Conservation (phyloP, 1,140 invertebrate genomes). For the Plodia interpunctella region DNA sequence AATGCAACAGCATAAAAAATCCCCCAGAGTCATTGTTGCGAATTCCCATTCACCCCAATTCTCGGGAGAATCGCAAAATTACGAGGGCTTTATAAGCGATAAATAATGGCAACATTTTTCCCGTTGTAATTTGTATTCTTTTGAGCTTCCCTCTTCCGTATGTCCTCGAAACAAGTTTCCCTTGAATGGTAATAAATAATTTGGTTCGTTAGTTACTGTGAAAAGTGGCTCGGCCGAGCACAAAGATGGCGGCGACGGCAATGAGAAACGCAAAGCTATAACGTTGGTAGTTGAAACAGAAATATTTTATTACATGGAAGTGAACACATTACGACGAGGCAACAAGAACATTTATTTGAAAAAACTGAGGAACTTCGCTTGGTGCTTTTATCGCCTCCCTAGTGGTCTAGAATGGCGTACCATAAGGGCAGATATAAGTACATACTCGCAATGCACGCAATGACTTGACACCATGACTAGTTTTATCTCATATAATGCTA, state of each 20-base stretch:
- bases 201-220: constrained; percentile 8
- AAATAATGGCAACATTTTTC: constrained; percentile 14
- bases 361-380: neutral
- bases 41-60: constrained; percentile 7
- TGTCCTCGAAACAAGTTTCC: constrained; percentile 7
- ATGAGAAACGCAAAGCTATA: neutral
- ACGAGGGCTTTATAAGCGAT: constrained; percentile 12
- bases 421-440: no score
- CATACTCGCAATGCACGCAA: no score
- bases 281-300: neutral
- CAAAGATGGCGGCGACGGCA: neutral
- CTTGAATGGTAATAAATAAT: constrained; percentile 7
- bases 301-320: neutral
- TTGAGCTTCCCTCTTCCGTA: neutral
- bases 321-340: neutral
- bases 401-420: no score
- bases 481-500: no score
- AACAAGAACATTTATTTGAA: neutral
- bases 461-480: no score
- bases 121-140: constrained; percentile 8
- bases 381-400: neutral
- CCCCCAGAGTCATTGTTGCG: neutral
- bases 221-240: neutral
- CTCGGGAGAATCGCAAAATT: neutral
- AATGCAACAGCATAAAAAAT: neutral